These are phyloP conservation scores for Paracentrotus lividus DNA, from an alignment of 53 echinoderm and acorn worm species.

Conservation along the genomic window DNA sequence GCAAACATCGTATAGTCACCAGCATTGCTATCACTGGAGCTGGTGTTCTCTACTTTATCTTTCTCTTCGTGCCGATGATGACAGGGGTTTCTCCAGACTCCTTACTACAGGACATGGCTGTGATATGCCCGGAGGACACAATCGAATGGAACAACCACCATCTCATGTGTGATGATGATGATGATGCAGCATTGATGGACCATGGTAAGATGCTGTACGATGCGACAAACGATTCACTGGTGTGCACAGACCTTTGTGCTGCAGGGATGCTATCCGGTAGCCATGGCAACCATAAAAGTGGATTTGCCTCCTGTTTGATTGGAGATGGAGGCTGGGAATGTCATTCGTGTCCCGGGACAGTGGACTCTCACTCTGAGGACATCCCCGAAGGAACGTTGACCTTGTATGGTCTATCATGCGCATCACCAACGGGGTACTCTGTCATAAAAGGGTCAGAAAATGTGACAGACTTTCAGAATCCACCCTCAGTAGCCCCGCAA, in stretches of 20 bases:
- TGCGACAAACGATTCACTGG: background rate
- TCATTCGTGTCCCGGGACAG: background rate
- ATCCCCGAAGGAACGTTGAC: background rate
- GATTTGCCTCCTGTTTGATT: background rate
- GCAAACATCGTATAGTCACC: slow-evolving; percentile 85
- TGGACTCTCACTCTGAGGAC: background rate
- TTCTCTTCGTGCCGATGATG: slow-evolving; percentile 79
- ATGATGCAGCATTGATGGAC: background rate
- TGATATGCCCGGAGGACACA: background rate
- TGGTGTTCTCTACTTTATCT: slow-evolving; percentile 73
- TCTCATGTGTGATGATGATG: slow-evolving; percentile 7
- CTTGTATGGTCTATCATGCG: slow-evolving; percentile 21
- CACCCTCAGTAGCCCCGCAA: background rate
- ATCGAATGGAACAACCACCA: background rate
- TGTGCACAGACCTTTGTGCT: slow-evolving; percentile 37
- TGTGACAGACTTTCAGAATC: background rate
- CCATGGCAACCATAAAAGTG: background rate
- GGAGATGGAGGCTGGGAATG: slow-evolving; percentile 42
- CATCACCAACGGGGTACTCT: background rate
- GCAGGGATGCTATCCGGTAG: background rate
- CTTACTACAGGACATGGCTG: background rate
- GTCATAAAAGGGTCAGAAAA: background rate
- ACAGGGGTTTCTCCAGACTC: slow-evolving; percentile 64
- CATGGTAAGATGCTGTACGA: background rate
- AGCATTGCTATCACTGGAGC: slow-evolving; percentile 74